Percentiles rank a stretch among this genome's conserved stretches.
phyloP scores from a whole-genome alignment of 2,797 vertebrate genomes.

The Cyprinodon diabolis region DNA sequence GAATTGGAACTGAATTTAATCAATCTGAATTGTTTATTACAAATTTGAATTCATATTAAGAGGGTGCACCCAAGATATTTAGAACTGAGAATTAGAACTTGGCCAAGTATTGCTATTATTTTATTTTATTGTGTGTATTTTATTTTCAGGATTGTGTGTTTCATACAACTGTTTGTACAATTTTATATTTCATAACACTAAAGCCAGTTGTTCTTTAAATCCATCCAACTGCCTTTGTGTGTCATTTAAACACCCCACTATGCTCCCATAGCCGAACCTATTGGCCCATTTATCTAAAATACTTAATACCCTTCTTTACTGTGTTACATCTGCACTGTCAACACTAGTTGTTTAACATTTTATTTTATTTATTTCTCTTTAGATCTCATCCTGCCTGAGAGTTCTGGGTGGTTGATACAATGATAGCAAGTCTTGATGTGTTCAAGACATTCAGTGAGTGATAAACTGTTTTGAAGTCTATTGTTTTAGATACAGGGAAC shows the following conservation, averaged over 20 bases:
- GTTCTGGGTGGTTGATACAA: too few species aligned
- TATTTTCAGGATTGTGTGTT: not conserved
- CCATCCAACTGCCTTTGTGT: not conserved
- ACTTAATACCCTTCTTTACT: not conserved
- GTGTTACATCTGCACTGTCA: not conserved
- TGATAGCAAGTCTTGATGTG: too few species aligned
- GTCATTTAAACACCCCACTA: slow-evolving; percentile 2
- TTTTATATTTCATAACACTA: not conserved
- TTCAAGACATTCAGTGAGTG: too few species aligned
- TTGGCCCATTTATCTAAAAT: not conserved
- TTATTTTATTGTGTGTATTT: not conserved
- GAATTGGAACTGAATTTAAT: slow-evolving; percentile 9
- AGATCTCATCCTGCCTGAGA: too few species aligned
- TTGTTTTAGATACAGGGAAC: too few species aligned
- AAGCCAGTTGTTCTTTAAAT: not conserved
- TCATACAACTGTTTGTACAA: not conserved
- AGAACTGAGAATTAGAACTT: too few species aligned
- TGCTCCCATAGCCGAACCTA: not conserved
- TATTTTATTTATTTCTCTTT: too few species aligned
- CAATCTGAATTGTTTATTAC: not conserved
- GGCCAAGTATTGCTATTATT: not conserved
- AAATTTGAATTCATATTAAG: not conserved
- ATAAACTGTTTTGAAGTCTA: too few species aligned
- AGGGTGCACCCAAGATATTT: not conserved
- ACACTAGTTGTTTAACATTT: too few species aligned